Conservation (phyloP, 1,140 invertebrate genomes). For the Drosophila persimilis region DNA sequence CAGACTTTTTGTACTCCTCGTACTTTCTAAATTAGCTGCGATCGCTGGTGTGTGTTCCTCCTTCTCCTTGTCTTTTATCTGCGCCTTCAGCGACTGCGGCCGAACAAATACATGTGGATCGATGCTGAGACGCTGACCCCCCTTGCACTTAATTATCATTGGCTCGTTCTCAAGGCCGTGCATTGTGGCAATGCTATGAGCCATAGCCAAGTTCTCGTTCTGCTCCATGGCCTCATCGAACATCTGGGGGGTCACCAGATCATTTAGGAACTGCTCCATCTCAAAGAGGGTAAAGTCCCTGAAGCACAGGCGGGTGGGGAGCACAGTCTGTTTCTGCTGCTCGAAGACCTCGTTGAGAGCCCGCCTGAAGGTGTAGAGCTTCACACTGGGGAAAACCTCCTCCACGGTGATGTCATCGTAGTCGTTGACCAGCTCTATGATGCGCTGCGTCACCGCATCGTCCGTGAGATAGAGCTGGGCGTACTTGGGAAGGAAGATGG, state of each 20-base stretch:
- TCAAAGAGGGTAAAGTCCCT: constrained; percentile 74
- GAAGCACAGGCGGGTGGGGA: constrained; percentile 69
- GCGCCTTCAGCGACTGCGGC: constrained; percentile 57
- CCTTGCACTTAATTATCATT: constrained; percentile 14
- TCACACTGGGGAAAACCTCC: constrained; percentile 47
- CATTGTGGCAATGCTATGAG: constrained; percentile 1
- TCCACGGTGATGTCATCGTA: constrained; percentile 51
- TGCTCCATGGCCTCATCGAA: constrained; percentile 14
- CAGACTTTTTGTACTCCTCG: no score
- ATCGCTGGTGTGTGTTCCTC: background rate
- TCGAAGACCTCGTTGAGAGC: constrained; percentile 59
- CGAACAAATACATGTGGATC: constrained; percentile 58
- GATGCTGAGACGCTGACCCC: constrained; percentile 1
- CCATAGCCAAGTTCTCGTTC: background rate
- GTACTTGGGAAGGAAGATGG: constrained; percentile 47
- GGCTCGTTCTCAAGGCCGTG: background rate
- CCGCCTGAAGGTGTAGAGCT: constrained; percentile 55
- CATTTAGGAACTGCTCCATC: constrained; percentile 58
- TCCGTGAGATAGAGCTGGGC: constrained; percentile 61
- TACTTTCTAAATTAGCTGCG: no score
- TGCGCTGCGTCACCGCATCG: constrained; percentile 59
- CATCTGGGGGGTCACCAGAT: constrained; percentile 63
- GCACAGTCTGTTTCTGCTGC: constrained; percentile 43
- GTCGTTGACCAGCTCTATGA: constrained; percentile 52
- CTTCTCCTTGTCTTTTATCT: constrained; percentile 15